Percentiles rank a stretch among this genome's conserved stretches.
These are phyloP conservation scores for Pogonocherus hispidulus DNA, from an alignment of 2,888 invertebrate species.

Conservation along the genomic window DNA sequence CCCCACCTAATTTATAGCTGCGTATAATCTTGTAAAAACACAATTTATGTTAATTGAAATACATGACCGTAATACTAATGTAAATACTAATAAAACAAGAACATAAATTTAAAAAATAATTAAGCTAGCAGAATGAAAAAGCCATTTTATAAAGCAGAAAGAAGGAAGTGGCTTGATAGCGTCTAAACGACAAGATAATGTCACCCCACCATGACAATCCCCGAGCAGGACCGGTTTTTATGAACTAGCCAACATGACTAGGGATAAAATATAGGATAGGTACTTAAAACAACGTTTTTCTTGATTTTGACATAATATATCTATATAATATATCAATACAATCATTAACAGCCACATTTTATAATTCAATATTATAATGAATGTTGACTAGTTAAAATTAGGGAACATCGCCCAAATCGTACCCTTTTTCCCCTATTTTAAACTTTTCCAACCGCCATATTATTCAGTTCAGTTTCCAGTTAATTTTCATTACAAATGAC, in stretches of 20 bases:
- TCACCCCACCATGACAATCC: conserved; percentile 11
- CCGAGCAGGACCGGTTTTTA: neutral
- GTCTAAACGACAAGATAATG: conserved; percentile 46
- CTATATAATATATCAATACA: no score
- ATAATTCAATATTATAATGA: no score
- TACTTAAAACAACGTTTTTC: no score
- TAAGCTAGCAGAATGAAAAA: conserved; percentile 31
- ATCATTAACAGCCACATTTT: no score
- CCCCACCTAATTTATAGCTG: neutral
- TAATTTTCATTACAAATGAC: no score
- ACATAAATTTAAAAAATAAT: conserved; percentile 32
- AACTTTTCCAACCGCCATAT: no score
- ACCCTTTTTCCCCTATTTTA: no score
- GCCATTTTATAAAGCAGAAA: conserved; percentile 29
- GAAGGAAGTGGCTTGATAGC: conserved; percentile 38
- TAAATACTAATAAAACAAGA: conserved; percentile 30
- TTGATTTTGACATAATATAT: no score
- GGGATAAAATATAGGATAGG: neutral
- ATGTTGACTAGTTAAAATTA: no score
- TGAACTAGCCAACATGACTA: neutral
- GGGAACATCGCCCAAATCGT: no score
- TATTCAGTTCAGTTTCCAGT: no score
- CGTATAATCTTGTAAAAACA: neutral
- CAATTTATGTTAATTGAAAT: conserved; percentile 28
- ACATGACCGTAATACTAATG: conserved; percentile 16